phyloP scores from a whole-genome alignment of 35 echinoderm and acorn worm genomes.

The Antedon bifida region DNA sequence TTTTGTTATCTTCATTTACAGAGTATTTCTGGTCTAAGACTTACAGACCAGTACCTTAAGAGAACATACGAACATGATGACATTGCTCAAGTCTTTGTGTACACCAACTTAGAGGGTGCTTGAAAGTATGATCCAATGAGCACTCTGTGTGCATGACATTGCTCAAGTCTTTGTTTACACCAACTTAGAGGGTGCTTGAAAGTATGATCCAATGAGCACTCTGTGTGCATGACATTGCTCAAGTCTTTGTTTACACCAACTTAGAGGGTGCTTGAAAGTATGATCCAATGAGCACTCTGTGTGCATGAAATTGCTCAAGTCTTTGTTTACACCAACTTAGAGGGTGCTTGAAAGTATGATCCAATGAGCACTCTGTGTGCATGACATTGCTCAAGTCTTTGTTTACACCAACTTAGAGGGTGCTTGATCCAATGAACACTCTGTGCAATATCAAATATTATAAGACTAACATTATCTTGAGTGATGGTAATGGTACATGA shows the following conservation, averaged over 20 bases:
- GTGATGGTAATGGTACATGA: no score
- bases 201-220: no score
- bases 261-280: slow-evolving; percentile 40
- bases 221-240: slow-evolving; percentile 95
- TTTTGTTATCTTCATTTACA: slow-evolving; percentile 26
- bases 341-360: slow-evolving; percentile 39
- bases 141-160: no score
- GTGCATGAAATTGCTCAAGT: slow-evolving; percentile 97
- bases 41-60: slow-evolving; percentile 80
- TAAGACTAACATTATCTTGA: no score
- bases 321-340: slow-evolving; percentile 75
- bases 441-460: no score
- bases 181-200: slow-evolving; percentile 47
- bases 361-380: no score
- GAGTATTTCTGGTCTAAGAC: slow-evolving; percentile 82
- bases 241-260: slow-evolving; percentile 89
- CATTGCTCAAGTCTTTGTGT: slow-evolving; percentile 96
- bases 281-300: no score
- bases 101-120: slow-evolving; percentile 46
- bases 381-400: slow-evolving; percentile 97
- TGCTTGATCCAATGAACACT: no score
- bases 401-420: slow-evolving; percentile 61
- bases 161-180: slow-evolving; percentile 96
- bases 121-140: no score
- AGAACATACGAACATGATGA: slow-evolving; percentile 98